phyloP scores from a whole-genome alignment of 2,797 vertebrate species.

The Enteromius trimaculatus region DNA sequence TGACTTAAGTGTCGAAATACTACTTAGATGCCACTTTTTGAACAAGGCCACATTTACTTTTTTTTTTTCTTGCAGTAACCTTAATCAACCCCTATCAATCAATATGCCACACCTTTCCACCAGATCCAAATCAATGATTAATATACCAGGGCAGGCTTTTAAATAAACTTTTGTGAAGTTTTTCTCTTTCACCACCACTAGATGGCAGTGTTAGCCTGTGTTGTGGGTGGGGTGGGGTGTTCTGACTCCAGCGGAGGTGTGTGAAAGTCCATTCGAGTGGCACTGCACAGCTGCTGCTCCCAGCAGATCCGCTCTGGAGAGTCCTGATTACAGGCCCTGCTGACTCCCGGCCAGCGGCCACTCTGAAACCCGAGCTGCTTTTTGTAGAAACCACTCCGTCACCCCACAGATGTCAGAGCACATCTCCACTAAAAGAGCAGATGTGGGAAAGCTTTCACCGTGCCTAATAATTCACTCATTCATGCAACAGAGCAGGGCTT shows the following conservation, averaged over 20 bases:
- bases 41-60: neutral
- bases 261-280: slow-evolving; percentile 31
- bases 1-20: neutral
- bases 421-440: slow-evolving; percentile 63
- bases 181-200: slow-evolving; percentile 61
- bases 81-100: too few species aligned
- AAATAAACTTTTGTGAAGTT: neutral
- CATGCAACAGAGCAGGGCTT: slow-evolving; percentile 62
- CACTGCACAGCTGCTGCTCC: slow-evolving; percentile 65
- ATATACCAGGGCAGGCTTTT: neutral
- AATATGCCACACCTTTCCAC: neutral
- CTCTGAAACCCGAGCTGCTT: slow-evolving; percentile 66
- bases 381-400: slow-evolving; percentile 54
- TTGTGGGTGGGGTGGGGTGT: slow-evolving; percentile 12
- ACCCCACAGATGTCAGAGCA: slow-evolving; percentile 59
- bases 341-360: slow-evolving; percentile 67
- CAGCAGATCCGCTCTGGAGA: slow-evolving; percentile 58
- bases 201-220: slow-evolving; percentile 72
- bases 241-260: slow-evolving; percentile 36
- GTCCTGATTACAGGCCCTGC: slow-evolving; percentile 68
- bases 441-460: slow-evolving; percentile 69
- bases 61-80: neutral
- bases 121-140: neutral
- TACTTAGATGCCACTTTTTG: neutral
- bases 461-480: slow-evolving; percentile 59